phyloP scores from a whole-genome alignment of 2,888 invertebrate genomes.

The Artemia sinica region DNA sequence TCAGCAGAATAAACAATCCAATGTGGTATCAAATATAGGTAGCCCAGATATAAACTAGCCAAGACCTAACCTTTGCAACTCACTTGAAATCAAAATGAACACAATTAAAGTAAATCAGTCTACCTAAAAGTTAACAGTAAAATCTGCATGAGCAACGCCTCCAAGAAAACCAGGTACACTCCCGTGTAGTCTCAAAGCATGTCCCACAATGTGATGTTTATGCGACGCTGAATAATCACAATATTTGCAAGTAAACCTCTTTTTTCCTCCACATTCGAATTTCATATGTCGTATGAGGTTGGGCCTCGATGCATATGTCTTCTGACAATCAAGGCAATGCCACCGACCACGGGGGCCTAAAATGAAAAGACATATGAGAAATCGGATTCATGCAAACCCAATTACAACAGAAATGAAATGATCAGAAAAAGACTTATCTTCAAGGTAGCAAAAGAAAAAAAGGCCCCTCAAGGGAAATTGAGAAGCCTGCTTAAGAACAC shows the following conservation, averaged over 20 bases:
- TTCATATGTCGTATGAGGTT: slow-evolving; percentile 6
- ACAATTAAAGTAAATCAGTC: neutral
- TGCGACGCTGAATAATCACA: slow-evolving; percentile 12
- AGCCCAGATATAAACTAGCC: no score
- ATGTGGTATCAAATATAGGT: no score
- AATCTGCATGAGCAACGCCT: neutral
- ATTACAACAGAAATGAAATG: no score
- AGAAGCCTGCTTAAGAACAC: no score
- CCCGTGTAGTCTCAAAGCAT: neutral
- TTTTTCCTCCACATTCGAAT: slow-evolving; percentile 12
- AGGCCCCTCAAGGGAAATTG: no score
- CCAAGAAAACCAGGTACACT: neutral
- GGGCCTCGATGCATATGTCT: slow-evolving; percentile 10
- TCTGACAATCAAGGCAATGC: neutral
- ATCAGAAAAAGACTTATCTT: no score
- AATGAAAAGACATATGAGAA: no score
- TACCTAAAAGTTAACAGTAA: neutral
- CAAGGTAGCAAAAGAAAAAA: no score
- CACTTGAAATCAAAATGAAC: no score
- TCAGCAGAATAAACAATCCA: no score
- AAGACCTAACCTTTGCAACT: no score
- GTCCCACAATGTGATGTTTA: neutral
- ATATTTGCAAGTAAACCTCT: slow-evolving; percentile 3
- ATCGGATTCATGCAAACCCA: no score
- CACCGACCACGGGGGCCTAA: neutral